These are phyloP conservation scores for Dolomedes plantarius DNA, from an alignment of 2,888 invertebrate genomes.

Conservation along the genomic window DNA sequence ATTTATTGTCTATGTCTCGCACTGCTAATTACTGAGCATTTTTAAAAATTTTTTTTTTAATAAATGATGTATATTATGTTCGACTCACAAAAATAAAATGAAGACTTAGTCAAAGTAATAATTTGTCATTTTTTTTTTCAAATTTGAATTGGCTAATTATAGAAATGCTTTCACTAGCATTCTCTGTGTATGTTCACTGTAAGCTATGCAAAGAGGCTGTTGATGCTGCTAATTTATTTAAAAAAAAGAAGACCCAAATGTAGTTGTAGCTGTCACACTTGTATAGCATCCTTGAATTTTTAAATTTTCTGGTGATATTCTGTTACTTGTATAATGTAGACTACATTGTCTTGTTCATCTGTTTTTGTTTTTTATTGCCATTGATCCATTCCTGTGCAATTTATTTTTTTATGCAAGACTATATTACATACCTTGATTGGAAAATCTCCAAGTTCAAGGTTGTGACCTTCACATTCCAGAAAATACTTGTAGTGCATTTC, in stretches of 20 bases:
- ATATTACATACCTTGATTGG: constrained; percentile 44
- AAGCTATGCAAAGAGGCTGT: background rate
- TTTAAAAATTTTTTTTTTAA: too few relatives aligned
- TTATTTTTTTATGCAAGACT: constrained; percentile 56
- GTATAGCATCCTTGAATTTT: background rate
- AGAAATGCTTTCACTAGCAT: too few relatives aligned
- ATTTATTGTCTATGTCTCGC: too few relatives aligned
- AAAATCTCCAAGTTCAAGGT: constrained; percentile 27
- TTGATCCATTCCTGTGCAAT: constrained; percentile 65
- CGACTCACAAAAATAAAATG: too few relatives aligned
- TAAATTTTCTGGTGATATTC: background rate
- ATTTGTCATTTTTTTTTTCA: too few relatives aligned
- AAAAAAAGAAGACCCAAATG: background rate
- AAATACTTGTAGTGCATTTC: constrained; percentile 1
- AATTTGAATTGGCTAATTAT: too few relatives aligned
- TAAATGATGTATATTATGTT: too few relatives aligned
- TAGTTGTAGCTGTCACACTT: background rate
- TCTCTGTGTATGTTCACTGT: background rate
- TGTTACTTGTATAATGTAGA: background rate
- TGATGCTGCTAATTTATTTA: background rate
- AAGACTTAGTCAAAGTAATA: too few relatives aligned
- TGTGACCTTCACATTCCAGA: constrained; percentile 36
- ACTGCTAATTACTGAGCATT: too few relatives aligned
- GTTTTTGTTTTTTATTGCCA: background rate
- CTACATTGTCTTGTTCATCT: background rate